Evolutionary conservation across 2,797 vertebrate genomes (phyloP).

Genomic region (Botia almorhae): DNA sequence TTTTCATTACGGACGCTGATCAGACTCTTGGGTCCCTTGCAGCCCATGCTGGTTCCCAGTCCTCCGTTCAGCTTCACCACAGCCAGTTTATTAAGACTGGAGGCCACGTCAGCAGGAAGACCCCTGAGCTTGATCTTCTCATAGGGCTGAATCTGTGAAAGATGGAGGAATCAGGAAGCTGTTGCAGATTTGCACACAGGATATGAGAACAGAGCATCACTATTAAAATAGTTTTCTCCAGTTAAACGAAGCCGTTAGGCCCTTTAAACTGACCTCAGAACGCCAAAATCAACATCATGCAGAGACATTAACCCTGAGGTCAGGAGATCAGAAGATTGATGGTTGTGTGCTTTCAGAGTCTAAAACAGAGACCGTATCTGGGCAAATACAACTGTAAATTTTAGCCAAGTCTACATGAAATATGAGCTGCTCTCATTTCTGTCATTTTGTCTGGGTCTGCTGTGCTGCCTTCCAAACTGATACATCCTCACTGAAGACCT

Average conservation of each 20-base stretch:
- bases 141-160: slow-evolving; percentile 91
- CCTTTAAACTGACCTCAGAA: no score
- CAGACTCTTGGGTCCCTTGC: slow-evolving; percentile 96
- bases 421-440: background rate
- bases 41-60: slow-evolving; percentile 98
- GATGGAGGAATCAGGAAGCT: background rate
- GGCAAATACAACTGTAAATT: background rate
- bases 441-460: background rate
- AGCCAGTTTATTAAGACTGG: slow-evolving; percentile 92
- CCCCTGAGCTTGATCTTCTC: slow-evolving; percentile 90
- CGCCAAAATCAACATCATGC: no score
- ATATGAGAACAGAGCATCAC: no score
- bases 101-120: slow-evolving; percentile 86
- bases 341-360: background rate
- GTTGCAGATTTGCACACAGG: no score
- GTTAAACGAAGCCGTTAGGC: slow-evolving; percentile 5
- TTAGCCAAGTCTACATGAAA: background rate
- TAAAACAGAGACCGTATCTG: background rate
- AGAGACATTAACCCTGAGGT: background rate
- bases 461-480: background rate
- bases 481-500: background rate
- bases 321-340: no score
- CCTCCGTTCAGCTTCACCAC: slow-evolving; percentile 98
- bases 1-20: slow-evolving; percentile 98
- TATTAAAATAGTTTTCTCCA: slow-evolving; percentile 3